Conservation (phyloP, 2,113 vertebrate genomes). For the Nyctibius bracteatus region DNA sequence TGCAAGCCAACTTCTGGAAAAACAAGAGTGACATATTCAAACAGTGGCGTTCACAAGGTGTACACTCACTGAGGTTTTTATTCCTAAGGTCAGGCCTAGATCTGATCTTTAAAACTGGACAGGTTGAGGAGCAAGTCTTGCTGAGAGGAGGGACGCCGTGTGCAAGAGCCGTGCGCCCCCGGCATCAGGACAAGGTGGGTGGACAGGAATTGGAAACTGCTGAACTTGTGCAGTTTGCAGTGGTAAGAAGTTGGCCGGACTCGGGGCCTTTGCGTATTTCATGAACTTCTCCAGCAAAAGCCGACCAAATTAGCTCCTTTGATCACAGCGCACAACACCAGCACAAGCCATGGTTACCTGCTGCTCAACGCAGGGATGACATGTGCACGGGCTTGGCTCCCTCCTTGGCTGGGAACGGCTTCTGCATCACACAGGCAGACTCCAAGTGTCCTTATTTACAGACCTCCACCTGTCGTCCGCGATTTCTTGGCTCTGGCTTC, state of each 20-base stretch:
- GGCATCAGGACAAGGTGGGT: rapidly evolving
- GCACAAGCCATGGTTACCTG: rapidly evolving
- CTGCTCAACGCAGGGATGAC: background rate
- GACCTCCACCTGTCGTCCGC: background rate
- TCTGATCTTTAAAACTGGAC: background rate
- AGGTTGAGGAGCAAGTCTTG: background rate
- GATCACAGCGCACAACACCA: background rate
- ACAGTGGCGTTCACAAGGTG: background rate
- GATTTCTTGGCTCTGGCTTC: background rate
- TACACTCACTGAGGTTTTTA: background rate
- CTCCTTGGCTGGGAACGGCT: background rate
- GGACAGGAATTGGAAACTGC: rapidly evolving
- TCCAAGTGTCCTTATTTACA: background rate
- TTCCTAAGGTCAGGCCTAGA: background rate
- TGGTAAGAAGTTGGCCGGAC: rapidly evolving
- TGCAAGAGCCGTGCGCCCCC: rapidly evolving
- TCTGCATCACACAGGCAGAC: background rate
- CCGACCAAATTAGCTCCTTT: background rate
- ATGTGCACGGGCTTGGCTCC: rapidly evolving
- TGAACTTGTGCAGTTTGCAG: too few relatives aligned
- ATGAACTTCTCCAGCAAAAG: background rate
- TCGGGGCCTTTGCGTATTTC: background rate
- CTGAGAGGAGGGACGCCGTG: rapidly evolving
- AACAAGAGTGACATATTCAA: background rate
- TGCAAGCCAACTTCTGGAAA: background rate